Evolutionary conservation across 2,888 invertebrate genomes (phyloP).

Genomic region (Eristalis tenax): DNA sequence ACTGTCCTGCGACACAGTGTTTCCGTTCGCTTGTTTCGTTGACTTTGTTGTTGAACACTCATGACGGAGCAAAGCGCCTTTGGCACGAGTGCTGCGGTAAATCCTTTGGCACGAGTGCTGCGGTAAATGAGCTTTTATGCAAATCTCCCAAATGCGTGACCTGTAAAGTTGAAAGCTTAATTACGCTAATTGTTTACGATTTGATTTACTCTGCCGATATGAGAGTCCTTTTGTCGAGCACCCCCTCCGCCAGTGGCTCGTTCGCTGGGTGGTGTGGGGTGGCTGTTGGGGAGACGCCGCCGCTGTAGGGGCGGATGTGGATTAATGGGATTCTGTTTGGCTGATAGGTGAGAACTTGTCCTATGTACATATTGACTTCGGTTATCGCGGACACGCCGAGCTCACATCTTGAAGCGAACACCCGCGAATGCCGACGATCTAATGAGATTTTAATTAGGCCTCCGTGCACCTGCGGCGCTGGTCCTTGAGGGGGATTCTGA

Average conservation of each 20-base stretch:
- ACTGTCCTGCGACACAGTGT: conserved; percentile 16
- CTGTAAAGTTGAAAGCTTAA: conserved; percentile 54
- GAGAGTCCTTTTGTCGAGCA: neutral
- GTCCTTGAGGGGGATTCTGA: conserved; percentile 10
- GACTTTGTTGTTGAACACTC: neutral
- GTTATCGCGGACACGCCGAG: conserved; percentile 3
- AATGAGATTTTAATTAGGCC: conserved; percentile 54
- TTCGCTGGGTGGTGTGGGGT: too few relatives aligned
- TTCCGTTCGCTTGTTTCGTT: conserved; percentile 20
- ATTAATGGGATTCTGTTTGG: conserved; percentile 52
- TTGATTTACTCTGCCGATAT: conserved; percentile 49
- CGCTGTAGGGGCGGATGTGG: conserved; percentile 10
- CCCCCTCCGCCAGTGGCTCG: neutral
- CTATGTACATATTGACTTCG: conserved; percentile 12
- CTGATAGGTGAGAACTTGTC: conserved; percentile 34
- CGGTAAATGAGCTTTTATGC: conserved; percentile 45
- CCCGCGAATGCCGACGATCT: conserved; percentile 19
- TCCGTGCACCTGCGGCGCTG: neutral
- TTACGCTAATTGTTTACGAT: conserved; percentile 64
- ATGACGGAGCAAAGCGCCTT: neutral
- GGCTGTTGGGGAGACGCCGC: neutral
- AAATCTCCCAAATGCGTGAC: conserved; percentile 66
- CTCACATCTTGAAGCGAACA: conserved; percentile 23
- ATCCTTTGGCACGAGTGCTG: neutral
- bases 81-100: neutral